Evolutionary conservation across 2,888 invertebrate genomes (phyloP).

Genomic region (Ophioninae sp.): DNA sequence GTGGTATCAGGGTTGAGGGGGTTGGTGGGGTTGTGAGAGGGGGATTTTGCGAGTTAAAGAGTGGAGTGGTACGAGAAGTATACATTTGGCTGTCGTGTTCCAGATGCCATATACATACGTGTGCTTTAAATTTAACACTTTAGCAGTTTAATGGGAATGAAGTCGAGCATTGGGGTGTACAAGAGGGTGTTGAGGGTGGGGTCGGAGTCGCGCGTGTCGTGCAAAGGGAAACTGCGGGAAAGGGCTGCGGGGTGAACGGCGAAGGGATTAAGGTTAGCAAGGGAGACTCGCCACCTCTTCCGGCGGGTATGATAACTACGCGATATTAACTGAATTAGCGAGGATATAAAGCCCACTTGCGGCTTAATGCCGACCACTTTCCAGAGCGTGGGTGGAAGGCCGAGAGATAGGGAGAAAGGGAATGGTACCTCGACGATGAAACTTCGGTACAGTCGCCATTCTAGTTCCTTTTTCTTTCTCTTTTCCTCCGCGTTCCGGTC

Average conservation of each 20-base stretch:
- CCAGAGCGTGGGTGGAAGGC: conserved; percentile 45
- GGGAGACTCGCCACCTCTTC: conserved; percentile 45
- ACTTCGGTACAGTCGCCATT: conserved; percentile 43
- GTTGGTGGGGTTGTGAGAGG: background rate
- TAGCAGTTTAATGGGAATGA: conserved; percentile 44
- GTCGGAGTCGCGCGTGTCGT: conserved; percentile 1
- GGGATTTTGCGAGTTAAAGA: conserved; percentile 24
- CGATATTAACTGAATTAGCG: conserved; percentile 73
- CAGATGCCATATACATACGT: conserved; percentile 38
- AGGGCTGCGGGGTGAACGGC: background rate
- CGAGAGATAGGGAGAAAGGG: conserved; percentile 22
- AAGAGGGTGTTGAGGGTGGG: conserved; percentile 13
- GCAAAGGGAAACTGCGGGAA: background rate
- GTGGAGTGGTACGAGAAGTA: conserved; percentile 25
- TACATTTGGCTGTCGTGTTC: conserved; percentile 34
- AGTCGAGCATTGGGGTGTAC: conserved; percentile 35
- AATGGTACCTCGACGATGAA: conserved; percentile 51
- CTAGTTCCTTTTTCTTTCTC: conserved; percentile 60
- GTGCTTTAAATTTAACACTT: conserved; percentile 26
- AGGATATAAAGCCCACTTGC: conserved; percentile 73
- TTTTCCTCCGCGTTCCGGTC: conserved; percentile 1
- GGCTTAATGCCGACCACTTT: conserved; percentile 72
- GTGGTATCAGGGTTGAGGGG: background rate
- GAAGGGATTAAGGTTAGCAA: background rate
- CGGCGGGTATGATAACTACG: conserved; percentile 68